A percentile compares a stretch with the other conserved stretches of the same genome.
Conservation (phyloP, 1,140 invertebrate genomes). For the Mactra quadrangularis region DNA sequence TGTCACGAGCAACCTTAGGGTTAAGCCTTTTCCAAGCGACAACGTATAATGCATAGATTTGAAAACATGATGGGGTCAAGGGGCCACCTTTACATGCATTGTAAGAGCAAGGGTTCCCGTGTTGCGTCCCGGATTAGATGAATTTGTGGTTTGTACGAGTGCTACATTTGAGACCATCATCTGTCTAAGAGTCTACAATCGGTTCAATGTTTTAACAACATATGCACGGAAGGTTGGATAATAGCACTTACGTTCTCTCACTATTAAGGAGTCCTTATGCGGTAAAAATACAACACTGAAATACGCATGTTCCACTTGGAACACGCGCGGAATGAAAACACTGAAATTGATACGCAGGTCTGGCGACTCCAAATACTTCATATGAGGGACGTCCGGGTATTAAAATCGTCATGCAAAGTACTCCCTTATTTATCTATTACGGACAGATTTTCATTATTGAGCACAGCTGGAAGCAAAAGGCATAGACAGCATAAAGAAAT, state of each 20-base stretch:
- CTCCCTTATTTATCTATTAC: slow-evolving; percentile 52
- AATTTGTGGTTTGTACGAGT: slow-evolving; percentile 13
- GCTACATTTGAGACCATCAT: slow-evolving; percentile 1
- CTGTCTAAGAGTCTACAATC: slow-evolving; percentile 12
- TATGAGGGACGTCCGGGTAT: slow-evolving; percentile 15
- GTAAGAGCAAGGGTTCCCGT: background rate
- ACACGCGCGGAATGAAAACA: slow-evolving; percentile 35
- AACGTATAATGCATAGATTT: slow-evolving; percentile 14
- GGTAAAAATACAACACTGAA: too few species aligned
- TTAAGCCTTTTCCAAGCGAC: slow-evolving; percentile 11
- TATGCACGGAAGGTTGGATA: slow-evolving; percentile 12
- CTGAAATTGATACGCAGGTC: slow-evolving; percentile 49
- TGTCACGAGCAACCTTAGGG: slow-evolving; percentile 23
- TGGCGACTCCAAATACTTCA: background rate
- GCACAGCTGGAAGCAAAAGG: slow-evolving; percentile 29
- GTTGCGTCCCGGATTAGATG: background rate
- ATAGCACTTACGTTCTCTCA: too few species aligned
- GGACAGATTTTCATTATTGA: slow-evolving; percentile 39
- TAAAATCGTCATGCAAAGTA: slow-evolving; percentile 24
- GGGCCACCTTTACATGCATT: slow-evolving; percentile 3
- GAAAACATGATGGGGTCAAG: slow-evolving; percentile 1
- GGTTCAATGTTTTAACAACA: too few species aligned
- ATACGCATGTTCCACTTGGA: background rate
- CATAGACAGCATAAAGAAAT: slow-evolving; percentile 23
- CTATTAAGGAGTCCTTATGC: too few species aligned